These are phyloP conservation scores for Oostethus manadensis DNA, from an alignment of 2,113 vertebrate genomes.

Conservation along the genomic window DNA sequence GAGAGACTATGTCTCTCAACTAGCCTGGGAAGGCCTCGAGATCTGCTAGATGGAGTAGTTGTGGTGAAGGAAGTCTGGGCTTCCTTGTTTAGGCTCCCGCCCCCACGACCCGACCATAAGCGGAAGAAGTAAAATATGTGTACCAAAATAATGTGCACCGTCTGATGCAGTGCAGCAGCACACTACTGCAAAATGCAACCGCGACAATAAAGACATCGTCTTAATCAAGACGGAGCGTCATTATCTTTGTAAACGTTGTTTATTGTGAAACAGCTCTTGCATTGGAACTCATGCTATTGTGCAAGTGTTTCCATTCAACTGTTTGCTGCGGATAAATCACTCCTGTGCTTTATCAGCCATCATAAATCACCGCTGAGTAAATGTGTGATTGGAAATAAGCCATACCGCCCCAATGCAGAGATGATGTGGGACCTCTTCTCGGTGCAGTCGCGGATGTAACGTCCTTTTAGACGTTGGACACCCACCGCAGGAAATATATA, in stretches of 20 bases:
- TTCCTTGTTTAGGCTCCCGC: too few species aligned
- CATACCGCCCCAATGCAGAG: constrained; percentile 8
- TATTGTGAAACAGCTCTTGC: neutral
- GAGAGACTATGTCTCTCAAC: too few species aligned
- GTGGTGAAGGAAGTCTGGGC: too few species aligned
- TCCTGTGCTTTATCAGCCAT: constrained; percentile 18
- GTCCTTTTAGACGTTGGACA: too few species aligned
- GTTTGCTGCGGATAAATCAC: constrained; percentile 28
- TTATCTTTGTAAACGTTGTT: neutral
- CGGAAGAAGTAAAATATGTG: neutral
- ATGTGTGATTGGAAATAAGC: constrained; percentile 8
- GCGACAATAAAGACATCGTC: neutral
- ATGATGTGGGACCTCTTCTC: neutral
- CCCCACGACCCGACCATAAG: too few species aligned
- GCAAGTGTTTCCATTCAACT: neutral
- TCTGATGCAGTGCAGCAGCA: neutral
- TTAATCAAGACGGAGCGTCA: neutral
- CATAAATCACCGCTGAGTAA: constrained; percentile 27
- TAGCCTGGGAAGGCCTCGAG: too few species aligned
- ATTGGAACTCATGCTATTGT: neutral
- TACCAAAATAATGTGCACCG: neutral
- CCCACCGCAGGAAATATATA: too few species aligned
- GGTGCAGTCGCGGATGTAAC: neutral
- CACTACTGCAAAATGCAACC: neutral
- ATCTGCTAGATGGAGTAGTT: too few species aligned